Evolutionary conservation across 92 coral and sea anemone genomes (phyloP), one percentile per base, ranked within the genome.

Genomic region (Phymanthus crucifer): DNA sequence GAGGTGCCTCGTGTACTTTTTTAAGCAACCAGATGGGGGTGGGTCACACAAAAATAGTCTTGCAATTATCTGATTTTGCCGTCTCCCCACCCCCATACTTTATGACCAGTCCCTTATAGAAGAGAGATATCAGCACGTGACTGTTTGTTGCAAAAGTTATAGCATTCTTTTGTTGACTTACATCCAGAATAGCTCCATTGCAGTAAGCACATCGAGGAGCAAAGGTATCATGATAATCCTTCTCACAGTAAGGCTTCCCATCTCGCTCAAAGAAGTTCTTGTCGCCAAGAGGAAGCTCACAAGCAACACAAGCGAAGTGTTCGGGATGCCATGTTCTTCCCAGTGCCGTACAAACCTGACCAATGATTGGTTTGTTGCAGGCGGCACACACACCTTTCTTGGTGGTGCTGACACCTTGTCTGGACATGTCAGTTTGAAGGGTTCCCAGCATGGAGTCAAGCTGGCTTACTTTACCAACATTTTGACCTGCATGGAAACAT

Each of bases 301-400:
- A 95, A 38, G 99, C 93, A 72, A 95, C 91, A 73, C 99, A 95
- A 61, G 89, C 84, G 88, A 95, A 95, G 84, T 95, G 99, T 70
- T 95, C 99, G 3, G 99, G 99, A 83, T 95, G 98, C 99, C 98
- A 95, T 16, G 99, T 95, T 54, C 91, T 91, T 69, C 99, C 99
- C 33, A 95, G 85, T 4, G 99, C 99, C 33, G 99, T 95, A 82
- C 99, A 95, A 6, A 93, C 99, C 80, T 95, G 99, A 52, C 99
- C 99, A 52, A 95, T 91, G 89, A 95, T 93, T 71, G 99, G 99
- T 50, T 95, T 95, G 79, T 83, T 95, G 73, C 99, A 95, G 13
- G 98, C 99, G 0, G 94, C 97, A 85, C 99, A 95, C 35, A 85
- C 88, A 3, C 99, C 99, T 66, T 95, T 95, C 94, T 95, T 93